Percentiles rank a stretch among this genome's conserved stretches.
These are phyloP conservation scores for Embidobia sp. DNA, from an alignment of 2,888 invertebrate species.

Conservation along the genomic window DNA sequence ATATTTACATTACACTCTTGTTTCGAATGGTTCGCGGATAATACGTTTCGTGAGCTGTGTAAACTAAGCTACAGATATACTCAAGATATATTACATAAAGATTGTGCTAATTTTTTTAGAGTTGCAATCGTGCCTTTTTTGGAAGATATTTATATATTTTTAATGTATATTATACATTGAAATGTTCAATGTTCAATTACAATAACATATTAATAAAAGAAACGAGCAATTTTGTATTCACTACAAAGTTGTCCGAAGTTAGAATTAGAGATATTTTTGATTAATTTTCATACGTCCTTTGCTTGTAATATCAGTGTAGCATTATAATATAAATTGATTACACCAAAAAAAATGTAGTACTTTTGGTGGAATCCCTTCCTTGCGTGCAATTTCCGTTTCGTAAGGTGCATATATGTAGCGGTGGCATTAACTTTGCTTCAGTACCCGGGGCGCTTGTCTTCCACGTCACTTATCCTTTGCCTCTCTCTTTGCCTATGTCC, in stretches of 20 bases:
- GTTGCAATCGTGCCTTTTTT: no score
- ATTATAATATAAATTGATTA: slow-evolving; percentile 5
- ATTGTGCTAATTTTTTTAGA: no score
- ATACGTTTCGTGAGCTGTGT: background rate
- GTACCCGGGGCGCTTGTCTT: slow-evolving; percentile 43
- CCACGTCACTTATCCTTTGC: slow-evolving; percentile 50
- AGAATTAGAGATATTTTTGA: no score
- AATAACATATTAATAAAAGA: no score
- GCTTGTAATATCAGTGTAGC: background rate
- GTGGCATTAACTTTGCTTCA: slow-evolving; percentile 52
- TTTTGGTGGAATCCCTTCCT: slow-evolving; percentile 5
- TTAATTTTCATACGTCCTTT: no score
- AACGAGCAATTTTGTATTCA: no score
- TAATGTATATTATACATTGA: no score
- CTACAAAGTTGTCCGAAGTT: no score
- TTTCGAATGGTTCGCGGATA: background rate
- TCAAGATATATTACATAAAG: no score
- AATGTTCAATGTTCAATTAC: no score
- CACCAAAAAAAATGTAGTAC: slow-evolving; percentile 19
- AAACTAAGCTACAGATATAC: no score
- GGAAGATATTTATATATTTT: no score
- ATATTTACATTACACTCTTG: slow-evolving; percentile 8
- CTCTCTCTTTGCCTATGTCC: slow-evolving; percentile 45
- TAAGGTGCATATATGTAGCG: slow-evolving; percentile 48
- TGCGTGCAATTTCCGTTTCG: slow-evolving; percentile 28